Conservation (phyloP, 2,797 vertebrate genomes). For the Podarcis siculus region DNA sequence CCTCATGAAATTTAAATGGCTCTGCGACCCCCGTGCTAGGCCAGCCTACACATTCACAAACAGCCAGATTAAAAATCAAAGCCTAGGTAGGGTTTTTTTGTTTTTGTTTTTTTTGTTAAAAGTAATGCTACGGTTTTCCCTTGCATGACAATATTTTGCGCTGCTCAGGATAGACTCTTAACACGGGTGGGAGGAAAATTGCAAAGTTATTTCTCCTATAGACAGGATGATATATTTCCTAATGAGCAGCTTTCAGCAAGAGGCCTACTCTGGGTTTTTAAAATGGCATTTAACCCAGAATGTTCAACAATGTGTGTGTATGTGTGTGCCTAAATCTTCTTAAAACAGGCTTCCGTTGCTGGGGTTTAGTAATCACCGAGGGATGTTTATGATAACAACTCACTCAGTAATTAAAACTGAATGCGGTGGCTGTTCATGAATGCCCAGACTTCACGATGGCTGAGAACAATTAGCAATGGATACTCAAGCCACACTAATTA, state of each 20-base stretch:
- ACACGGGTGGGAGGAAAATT: background rate
- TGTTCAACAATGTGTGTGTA: slow-evolving; percentile 16
- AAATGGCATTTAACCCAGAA: slow-evolving; percentile 13
- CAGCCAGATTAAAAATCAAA: slow-evolving; percentile 53
- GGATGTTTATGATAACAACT: slow-evolving; percentile 57
- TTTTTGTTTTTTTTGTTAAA: slow-evolving; percentile 47
- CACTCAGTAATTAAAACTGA: slow-evolving; percentile 68
- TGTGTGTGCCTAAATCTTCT: background rate
- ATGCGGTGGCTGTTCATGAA: slow-evolving; percentile 50
- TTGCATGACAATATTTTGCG: background rate
- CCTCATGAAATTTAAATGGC: slow-evolving; percentile 52
- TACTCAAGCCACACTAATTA: slow-evolving; percentile 61
- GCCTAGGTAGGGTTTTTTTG: slow-evolving; percentile 16
- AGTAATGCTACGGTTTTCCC: slow-evolving; percentile 23
- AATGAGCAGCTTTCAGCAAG: slow-evolving; percentile 13
- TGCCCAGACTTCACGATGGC: slow-evolving; percentile 41
- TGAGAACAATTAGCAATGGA: slow-evolving; percentile 45
- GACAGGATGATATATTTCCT: background rate
- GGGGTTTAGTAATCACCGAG: slow-evolving; percentile 57
- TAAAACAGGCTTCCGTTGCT: slow-evolving; percentile 40
- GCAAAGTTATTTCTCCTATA: background rate
- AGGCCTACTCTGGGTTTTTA: slow-evolving; percentile 23
- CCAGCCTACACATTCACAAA: slow-evolving; percentile 30
- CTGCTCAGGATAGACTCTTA: background rate
- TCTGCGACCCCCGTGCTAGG: slow-evolving; percentile 36